Base-by-base conservation (phyloP, 2,113 vertebrate species). In the Desmodus rotundus region DNA sequence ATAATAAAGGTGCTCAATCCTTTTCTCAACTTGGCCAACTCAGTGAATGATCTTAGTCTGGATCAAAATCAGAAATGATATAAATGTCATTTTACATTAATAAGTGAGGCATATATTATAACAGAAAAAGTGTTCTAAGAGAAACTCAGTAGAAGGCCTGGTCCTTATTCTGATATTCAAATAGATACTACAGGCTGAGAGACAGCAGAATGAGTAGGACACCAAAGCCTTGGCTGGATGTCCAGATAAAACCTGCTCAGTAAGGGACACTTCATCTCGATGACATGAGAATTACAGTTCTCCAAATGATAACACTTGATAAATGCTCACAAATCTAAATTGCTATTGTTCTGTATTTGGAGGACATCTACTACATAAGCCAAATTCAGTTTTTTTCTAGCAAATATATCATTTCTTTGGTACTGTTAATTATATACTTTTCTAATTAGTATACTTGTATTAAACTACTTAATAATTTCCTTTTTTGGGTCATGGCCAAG, bases 51-150 rank as follows among this genome's bases (percentile, higher is more conserved):
- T 52, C 33, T 83, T 26, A 92, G 0, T 73, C 9, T 89, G 12
- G 12, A 14, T 67, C 38, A 67, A 80, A 96, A 89, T 83, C 41
- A 94, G 28, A 85, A 88, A 86, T 63, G 61, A 43, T 58, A 65
- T 50, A n/a, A 65, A 56, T 65, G 58, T 6, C 11, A 14, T 81
- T 56, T 20, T 2, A n/a, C 85, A 80, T 61, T 82, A 1, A 38
- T 72, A 73, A 72, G 45, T 86, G 7, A 3, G 58, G 3, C 31
- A n/a, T 56, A 41, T 78, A 80, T 90, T 24, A 54, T 17, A 56
- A 92, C 6, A 92, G 5, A 58, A 77, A 90, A 95, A 68, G 7
- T 16, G 1, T 12, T n/a, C 22, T 38, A 41, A 47, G 28, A 54
- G 81, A 72, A 76, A 47, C 77, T 77, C 15, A 90, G 2, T 63